Evolutionary conservation across 2,113 vertebrate genomes (phyloP).

Genomic region (Ciconia stormi): DNA sequence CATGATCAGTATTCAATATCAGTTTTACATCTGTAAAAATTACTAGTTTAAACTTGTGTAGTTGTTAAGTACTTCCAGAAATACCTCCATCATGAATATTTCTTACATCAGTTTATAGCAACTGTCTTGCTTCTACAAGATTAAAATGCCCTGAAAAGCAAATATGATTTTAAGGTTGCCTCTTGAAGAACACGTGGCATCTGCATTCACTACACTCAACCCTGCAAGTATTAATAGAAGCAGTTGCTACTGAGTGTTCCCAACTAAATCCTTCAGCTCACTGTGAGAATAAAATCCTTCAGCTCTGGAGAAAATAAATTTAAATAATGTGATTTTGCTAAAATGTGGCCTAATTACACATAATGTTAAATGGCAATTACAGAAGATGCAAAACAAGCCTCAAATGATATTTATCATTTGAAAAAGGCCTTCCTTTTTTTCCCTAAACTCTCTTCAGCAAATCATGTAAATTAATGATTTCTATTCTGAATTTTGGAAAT

Average conservation of each 20-base stretch:
- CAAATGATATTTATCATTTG: background rate
- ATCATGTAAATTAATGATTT: background rate
- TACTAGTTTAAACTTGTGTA: background rate
- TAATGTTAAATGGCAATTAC: slow-evolving; percentile 2
- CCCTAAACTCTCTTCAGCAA: background rate
- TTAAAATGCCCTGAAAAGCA: background rate
- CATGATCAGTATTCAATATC: background rate
- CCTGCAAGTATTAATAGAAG: background rate
- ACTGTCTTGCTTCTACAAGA: background rate
- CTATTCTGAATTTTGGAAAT: background rate
- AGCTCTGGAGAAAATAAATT: background rate
- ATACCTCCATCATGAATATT: background rate
- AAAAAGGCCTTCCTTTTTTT: background rate
- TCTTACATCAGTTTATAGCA: background rate
- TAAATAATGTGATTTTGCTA: slow-evolving; percentile 3
- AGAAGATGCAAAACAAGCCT: background rate
- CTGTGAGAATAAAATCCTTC: background rate
- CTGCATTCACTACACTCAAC: background rate
- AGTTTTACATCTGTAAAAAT: background rate
- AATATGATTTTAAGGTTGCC: background rate
- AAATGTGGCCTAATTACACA: background rate
- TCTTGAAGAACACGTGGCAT: background rate
- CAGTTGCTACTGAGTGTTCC: background rate
- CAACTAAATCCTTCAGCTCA: background rate
- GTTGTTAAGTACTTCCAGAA: background rate